Evolutionary conservation across 2,113 vertebrate species (phyloP).

Genomic region (Taurulus bubalis): DNA sequence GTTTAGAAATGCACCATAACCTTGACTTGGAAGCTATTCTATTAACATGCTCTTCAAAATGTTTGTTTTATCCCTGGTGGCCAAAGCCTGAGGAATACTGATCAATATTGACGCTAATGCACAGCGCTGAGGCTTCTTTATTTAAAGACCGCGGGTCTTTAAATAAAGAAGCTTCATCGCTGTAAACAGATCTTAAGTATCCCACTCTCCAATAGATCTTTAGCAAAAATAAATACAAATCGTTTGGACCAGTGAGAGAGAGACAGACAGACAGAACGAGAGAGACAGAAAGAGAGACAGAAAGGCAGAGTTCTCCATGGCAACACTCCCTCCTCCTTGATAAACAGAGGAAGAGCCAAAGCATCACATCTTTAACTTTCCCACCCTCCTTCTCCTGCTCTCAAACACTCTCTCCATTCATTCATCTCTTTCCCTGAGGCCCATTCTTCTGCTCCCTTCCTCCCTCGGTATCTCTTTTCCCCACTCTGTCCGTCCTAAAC

Average conservation of each 20-base stretch:
- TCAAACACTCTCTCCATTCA: conserved; percentile 45
- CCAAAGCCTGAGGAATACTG: neutral
- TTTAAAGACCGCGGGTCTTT: too few species aligned
- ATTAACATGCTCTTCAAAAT: neutral
- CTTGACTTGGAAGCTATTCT: conserved; percentile 3
- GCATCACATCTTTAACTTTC: too few species aligned
- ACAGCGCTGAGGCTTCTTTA: neutral
- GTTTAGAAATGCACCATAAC: neutral
- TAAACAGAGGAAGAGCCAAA: too few species aligned
- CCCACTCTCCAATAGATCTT: neutral
- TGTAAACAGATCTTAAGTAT: neutral
- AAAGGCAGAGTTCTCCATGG: too few species aligned
- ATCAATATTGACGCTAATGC: neutral
- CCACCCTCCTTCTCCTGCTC: neutral
- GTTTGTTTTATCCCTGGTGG: neutral
- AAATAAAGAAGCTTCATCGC: too few species aligned
- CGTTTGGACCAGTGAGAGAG: neutral
- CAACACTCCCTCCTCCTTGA: too few species aligned
- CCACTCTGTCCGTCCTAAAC: conserved; percentile 28
- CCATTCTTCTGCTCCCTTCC: conserved; percentile 25
- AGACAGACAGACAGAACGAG: too few species aligned
- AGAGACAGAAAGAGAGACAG: too few species aligned
- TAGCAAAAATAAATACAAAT: neutral
- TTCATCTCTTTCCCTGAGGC: conserved; percentile 23
- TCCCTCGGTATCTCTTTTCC: conserved; percentile 24